Percentiles rank a stretch among this genome's conserved stretches.
Evolutionary conservation across 2,888 invertebrate species (phyloP).

Genomic region (Erannis defoliaria): DNA sequence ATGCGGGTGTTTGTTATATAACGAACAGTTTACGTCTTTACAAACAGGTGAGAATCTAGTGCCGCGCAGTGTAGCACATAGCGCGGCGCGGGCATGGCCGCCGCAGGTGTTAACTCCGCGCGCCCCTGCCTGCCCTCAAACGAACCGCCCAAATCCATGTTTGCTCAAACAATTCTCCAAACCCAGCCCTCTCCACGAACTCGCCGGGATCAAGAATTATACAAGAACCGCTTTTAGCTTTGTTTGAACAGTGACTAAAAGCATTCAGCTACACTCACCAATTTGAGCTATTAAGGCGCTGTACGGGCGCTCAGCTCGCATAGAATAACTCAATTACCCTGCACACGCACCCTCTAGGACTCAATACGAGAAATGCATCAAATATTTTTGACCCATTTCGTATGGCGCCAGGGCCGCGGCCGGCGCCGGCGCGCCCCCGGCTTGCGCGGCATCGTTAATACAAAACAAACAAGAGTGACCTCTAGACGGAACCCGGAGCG

Average conservation of each 20-base stretch:
- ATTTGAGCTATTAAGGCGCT: slow-evolving; percentile 54
- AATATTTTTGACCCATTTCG: slow-evolving; percentile 80
- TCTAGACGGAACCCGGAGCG: slow-evolving; percentile 72
- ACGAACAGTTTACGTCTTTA: slow-evolving; percentile 13
- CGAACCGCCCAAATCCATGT: slow-evolving; percentile 82
- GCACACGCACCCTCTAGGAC: slow-evolving; percentile 63
- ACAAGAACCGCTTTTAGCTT: slow-evolving; percentile 60
- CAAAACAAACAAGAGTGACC: slow-evolving; percentile 86
- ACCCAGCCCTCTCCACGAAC: slow-evolving; percentile 59
- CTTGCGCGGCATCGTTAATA: slow-evolving; percentile 81
- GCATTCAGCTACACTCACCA: slow-evolving; percentile 64
- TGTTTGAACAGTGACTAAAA: slow-evolving; percentile 72
- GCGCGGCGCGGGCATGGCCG: slow-evolving; percentile 67
- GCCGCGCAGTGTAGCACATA: slow-evolving; percentile 63
- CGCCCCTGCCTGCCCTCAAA: slow-evolving; percentile 67
- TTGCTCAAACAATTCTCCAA: slow-evolving; percentile 70
- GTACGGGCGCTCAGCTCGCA: slow-evolving; percentile 43
- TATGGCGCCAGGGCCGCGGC: slow-evolving; percentile 69
- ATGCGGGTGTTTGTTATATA: slow-evolving; percentile 17
- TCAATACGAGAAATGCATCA: slow-evolving; percentile 80
- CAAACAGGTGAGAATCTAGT: slow-evolving; percentile 66
- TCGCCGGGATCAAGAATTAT: slow-evolving; percentile 61
- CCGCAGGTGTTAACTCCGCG: slow-evolving; percentile 79
- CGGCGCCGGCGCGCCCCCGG: slow-evolving; percentile 83
- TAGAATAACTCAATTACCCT: slow-evolving; percentile 78